A percentile compares a stretch with the other conserved stretches of the same genome.
These are phyloP conservation scores for Bombus sylvicola DNA, from an alignment of 1,140 invertebrate species.

Conservation along the genomic window DNA sequence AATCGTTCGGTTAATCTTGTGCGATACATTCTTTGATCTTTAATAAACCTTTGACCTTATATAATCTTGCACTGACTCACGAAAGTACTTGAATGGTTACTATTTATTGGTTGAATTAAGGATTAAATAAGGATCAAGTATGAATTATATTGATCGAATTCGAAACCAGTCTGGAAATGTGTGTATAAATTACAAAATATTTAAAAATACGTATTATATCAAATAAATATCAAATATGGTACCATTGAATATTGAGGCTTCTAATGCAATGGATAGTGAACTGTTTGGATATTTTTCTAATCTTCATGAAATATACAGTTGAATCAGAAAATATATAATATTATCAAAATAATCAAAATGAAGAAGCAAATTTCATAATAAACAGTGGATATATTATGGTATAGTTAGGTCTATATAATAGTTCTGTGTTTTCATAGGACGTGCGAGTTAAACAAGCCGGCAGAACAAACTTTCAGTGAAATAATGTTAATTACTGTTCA, in stretches of 20 bases:
- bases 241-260: not conserved
- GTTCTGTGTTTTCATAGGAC: not conserved
- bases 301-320: not conserved
- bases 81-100: not conserved
- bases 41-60: not conserved
- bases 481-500: not conserved
- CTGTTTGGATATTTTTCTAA: not conserved
- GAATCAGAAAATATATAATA: not conserved
- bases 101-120: no score
- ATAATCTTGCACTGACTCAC: not conserved
- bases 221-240: not conserved
- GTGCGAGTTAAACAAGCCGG: not conserved
- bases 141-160: not conserved
- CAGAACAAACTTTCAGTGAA: not conserved
- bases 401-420: not conserved
- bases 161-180: not conserved
- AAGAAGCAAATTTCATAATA: not conserved
- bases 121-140: no score
- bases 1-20: not conserved
- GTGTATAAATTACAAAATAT: not conserved
- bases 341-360: not conserved
- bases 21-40: not conserved
- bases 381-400: not conserved
- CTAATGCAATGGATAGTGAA: no score
- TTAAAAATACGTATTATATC: no score